phyloP scores from a whole-genome alignment of 2,113 vertebrate genomes.

The Haemorhous mexicanus region DNA sequence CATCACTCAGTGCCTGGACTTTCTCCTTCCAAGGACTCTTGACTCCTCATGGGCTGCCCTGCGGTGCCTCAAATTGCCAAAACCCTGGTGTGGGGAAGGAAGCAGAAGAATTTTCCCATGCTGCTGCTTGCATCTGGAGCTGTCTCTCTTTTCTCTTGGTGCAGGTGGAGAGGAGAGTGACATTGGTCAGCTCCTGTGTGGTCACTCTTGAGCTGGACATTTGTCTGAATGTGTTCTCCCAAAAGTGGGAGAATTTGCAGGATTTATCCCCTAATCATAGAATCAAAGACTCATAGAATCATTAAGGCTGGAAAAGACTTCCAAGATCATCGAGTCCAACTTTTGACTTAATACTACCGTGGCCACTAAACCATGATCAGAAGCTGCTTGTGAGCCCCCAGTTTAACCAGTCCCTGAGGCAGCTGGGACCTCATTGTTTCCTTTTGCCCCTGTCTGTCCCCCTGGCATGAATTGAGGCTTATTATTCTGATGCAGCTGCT shows the following conservation, averaged over 20 bases:
- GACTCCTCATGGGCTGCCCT: background rate
- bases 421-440: background rate
- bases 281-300: background rate
- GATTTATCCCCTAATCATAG: background rate
- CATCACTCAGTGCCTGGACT: background rate
- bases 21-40: background rate
- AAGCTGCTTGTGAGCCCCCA: background rate
- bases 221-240: background rate
- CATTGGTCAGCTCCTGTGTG: fast-evolving
- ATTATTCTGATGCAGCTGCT: background rate
- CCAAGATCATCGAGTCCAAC: background rate
- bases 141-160: background rate
- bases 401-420: background rate
- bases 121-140: background rate
- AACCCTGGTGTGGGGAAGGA: background rate
- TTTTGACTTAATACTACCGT: background rate
- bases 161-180: background rate
- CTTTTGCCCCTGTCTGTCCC: background rate
- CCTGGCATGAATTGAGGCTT: background rate
- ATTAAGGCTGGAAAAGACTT: background rate
- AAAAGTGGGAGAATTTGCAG: background rate
- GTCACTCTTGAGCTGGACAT: background rate
- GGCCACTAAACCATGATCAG: background rate
- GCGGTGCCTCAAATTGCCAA: background rate
- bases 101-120: background rate